Evolutionary conservation across 2,797 vertebrate species (phyloP).

Genomic region (Cheirogaleus major): DNA sequence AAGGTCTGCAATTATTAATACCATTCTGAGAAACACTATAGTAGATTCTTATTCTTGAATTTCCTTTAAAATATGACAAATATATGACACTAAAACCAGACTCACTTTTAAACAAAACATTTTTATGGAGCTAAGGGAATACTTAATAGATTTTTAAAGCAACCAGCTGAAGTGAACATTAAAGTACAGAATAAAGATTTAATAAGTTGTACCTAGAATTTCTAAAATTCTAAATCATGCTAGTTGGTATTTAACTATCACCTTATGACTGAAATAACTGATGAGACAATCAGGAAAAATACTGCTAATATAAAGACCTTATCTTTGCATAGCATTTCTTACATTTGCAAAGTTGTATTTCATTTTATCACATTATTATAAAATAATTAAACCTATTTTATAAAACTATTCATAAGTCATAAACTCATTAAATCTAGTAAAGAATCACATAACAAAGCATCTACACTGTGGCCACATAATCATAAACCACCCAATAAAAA

Average conservation of each 20-base stretch:
- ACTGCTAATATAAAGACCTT: neutral
- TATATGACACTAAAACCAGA: neutral
- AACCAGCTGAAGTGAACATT: neutral
- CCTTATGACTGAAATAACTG: neutral
- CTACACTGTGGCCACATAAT: neutral
- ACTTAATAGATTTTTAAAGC: neutral
- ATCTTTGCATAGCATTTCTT: neutral
- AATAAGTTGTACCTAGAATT: neutral
- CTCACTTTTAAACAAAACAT: neutral
- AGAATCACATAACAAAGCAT: neutral
- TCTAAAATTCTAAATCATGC: neutral
- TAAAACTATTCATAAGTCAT: neutral
- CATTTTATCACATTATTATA: neutral
- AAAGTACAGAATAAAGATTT: neutral
- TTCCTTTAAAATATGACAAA: conserved; percentile 28
- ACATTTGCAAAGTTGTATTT: neutral
- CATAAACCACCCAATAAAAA: neutral
- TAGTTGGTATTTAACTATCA: neutral
- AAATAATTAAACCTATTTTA: neutral
- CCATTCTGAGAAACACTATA: neutral
- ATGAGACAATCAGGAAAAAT: neutral
- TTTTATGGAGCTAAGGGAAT: neutral
- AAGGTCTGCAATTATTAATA: neutral
- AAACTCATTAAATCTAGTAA: neutral
- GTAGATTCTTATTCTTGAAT: neutral